Evolutionary conservation across 2,888 invertebrate genomes (phyloP).

Genomic region (Dicyrtomina minuta): DNA sequence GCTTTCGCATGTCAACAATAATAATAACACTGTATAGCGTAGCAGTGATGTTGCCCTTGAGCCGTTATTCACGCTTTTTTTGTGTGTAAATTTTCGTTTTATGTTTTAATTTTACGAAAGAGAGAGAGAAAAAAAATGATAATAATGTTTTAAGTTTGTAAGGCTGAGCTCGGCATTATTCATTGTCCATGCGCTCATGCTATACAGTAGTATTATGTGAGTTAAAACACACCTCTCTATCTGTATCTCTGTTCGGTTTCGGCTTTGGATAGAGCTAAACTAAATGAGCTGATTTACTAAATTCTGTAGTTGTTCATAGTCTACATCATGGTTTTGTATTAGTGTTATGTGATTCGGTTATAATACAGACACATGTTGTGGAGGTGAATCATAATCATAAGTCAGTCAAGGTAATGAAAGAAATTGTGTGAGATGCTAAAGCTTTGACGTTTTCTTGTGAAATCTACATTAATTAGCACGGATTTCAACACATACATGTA

Average conservation of each 20-base stretch:
- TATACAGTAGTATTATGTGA: constrained; percentile 2
- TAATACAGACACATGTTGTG: too few species aligned
- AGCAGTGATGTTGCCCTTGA: background rate
- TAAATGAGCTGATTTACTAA: too few species aligned
- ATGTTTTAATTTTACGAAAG: background rate
- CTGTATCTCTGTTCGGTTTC: too few species aligned
- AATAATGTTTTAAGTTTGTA: too few species aligned
- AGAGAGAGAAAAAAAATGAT: too few species aligned
- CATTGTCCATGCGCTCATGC: too few species aligned
- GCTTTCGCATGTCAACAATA: constrained; percentile 9
- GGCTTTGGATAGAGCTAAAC: too few species aligned
- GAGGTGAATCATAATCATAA: background rate
- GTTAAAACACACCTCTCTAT: too few species aligned
- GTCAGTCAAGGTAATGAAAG: constrained; percentile 8
- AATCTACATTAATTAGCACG: constrained; percentile 24
- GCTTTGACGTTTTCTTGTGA: constrained; percentile 16
- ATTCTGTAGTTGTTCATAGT: too few species aligned
- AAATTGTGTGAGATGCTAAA: constrained; percentile 18
- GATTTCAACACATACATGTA: constrained; percentile 15
- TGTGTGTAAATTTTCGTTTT: background rate
- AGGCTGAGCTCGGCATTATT: too few species aligned
- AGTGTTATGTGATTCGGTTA: too few species aligned
- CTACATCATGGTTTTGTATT: too few species aligned
- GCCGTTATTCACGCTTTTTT: constrained; percentile 18
- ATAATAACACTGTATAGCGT: background rate